phyloP scores from a whole-genome alignment of 2,888 invertebrate genomes.

The Caenorhabditis virilis region DNA sequence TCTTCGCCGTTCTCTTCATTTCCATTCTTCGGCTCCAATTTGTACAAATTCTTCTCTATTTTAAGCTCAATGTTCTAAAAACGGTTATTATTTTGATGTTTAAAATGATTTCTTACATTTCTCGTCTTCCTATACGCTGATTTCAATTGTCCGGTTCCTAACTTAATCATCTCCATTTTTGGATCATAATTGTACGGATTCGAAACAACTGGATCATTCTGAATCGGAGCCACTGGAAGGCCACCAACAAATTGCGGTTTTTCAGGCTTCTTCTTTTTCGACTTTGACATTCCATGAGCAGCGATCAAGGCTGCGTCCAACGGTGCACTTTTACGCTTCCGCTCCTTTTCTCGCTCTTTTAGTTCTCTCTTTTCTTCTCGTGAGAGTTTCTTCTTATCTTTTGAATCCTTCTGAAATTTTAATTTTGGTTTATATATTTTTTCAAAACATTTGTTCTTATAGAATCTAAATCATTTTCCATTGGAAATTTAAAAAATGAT shows the following conservation, averaged over 20 bases:
- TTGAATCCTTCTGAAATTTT: conserved; percentile 1
- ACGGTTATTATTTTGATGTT: background rate
- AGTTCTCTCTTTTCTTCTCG: conserved; percentile 4
- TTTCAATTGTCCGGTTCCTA: conserved; percentile 51
- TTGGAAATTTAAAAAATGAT: no score
- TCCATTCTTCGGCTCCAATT: conserved; percentile 32
- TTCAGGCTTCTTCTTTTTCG: conserved; percentile 43
- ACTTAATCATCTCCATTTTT: conserved; percentile 43
- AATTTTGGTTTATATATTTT: background rate
- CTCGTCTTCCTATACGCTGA: conserved; percentile 50
- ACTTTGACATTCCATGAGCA: conserved; percentile 26
- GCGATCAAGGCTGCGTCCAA: conserved; percentile 26
- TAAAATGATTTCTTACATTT: conserved; percentile 19
- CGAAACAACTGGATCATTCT: conserved; percentile 33
- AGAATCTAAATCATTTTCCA: no score
- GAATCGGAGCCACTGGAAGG: conserved; percentile 33
- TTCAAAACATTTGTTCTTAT: background rate
- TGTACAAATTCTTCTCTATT: conserved; percentile 44
- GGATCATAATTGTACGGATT: conserved; percentile 57
- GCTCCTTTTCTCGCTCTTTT: conserved; percentile 1
- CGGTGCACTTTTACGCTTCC: conserved; percentile 4
- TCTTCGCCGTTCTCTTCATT: conserved; percentile 20
- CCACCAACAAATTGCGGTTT: conserved; percentile 45
- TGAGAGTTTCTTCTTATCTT: no score
- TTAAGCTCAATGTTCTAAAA: conserved; percentile 41